These are phyloP conservation scores for Acrobasis consociella DNA, from an alignment of 2,888 invertebrate species.

Conservation along the genomic window DNA sequence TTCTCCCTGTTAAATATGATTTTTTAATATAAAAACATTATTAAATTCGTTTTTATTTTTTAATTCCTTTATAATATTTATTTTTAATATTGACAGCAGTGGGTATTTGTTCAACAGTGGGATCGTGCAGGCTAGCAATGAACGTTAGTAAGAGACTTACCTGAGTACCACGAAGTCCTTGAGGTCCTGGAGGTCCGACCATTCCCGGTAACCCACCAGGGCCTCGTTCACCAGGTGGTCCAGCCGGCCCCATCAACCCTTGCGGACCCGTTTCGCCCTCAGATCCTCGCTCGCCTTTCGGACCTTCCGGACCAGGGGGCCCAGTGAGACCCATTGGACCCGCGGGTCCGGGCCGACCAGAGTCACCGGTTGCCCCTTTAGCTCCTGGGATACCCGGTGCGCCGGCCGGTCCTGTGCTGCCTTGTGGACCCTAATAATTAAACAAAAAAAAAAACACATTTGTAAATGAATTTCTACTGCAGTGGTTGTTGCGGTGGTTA, in stretches of 20 bases:
- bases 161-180: constrained; percentile 85
- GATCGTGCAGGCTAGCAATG: too few species aligned
- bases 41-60: too few species aligned
- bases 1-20: constrained; percentile 81
- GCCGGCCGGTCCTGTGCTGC: constrained; percentile 86
- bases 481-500: too few species aligned
- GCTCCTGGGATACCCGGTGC: constrained; percentile 85
- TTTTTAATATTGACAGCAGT: too few species aligned
- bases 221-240: constrained; percentile 86
- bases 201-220: constrained; percentile 84
- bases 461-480: too few species aligned
- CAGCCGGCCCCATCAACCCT: constrained; percentile 88
- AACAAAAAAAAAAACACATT: not conserved
- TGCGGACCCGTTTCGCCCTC: constrained; percentile 87
- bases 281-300: constrained; percentile 88
- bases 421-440: constrained; percentile 85
- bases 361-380: constrained; percentile 88
- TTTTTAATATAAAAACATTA: constrained; percentile 2
- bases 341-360: constrained; percentile 85
- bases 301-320: constrained; percentile 86
- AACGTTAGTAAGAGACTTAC: constrained; percentile 51
- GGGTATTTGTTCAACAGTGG: too few species aligned
- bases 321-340: constrained; percentile 89
- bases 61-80: too few species aligned
- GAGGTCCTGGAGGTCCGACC: constrained; percentile 84